Conservation (phyloP, 2,888 invertebrate species). For the Calliopum simillimum region DNA sequence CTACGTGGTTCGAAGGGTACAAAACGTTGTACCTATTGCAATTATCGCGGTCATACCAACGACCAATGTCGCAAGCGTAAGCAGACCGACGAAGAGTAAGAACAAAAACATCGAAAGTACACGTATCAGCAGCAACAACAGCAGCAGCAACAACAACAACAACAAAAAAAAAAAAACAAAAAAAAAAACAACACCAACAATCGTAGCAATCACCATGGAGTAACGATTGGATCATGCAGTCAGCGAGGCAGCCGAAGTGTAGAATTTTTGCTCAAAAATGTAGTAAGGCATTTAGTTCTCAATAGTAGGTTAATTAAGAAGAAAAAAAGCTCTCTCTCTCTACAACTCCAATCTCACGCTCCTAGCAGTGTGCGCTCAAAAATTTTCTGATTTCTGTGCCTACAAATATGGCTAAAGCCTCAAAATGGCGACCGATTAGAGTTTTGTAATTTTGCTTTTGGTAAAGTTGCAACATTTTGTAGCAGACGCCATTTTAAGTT, state of each 20-base stretch:
- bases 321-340: too few relatives aligned
- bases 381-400: too few relatives aligned
- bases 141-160: background rate
- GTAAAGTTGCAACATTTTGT: too few relatives aligned
- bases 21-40: conserved; percentile 61
- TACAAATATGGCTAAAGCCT: too few relatives aligned
- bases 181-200: background rate
- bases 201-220: background rate
- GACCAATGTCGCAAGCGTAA: conserved; percentile 59
- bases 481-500: too few relatives aligned
- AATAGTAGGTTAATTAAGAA: too few relatives aligned
- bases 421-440: too few relatives aligned
- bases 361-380: too few relatives aligned
- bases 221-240: background rate
- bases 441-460: too few relatives aligned
- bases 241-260: background rate
- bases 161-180: background rate
- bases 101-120: background rate
- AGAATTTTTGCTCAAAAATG: too few relatives aligned
- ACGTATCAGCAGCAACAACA: conserved; percentile 9
- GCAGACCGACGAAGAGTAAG: conserved; percentile 18
- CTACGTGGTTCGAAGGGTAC: conserved; percentile 47
- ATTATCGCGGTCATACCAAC: conserved; percentile 59
- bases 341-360: too few relatives aligned
- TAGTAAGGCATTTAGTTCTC: too few relatives aligned